Base-by-base conservation (phyloP, 2,113 vertebrate genomes). In the Cephalopholis sonnerati region DNA sequence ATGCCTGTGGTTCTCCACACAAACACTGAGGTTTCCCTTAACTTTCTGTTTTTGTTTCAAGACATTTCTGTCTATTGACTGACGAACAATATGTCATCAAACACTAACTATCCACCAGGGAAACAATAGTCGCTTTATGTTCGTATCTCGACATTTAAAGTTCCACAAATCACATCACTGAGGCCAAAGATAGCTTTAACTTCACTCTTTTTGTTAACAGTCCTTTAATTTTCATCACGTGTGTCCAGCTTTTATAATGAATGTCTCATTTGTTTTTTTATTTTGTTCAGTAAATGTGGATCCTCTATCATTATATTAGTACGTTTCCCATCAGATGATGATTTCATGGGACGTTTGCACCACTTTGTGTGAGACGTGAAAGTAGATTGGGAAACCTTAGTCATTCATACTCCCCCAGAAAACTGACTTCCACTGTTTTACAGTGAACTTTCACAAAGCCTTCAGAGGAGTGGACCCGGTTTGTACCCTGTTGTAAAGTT, bases 401-500 rank as follows among this genome's bases (percentile, higher is more conserved):
- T 81, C 61, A 50, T 83, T 74, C 50, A 66, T 77, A 76, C 70
- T 50, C 36, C 70, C 50, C 36, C 46, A 48, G 3, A 62, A 74
- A 86, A 81, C 80, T 79, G 79, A 90, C 87, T 91, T 83, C 79
- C 86, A 63, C 84, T 84, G 71, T 91, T 93, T 92, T 18, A 74
- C 69, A 72, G 11, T 73, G 29, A 81, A 62, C 36, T 77, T 68
- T 88, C 85, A 92, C 91, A 92, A 82, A 93, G 89, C 87, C 84
- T 87, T 91, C 64, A 91, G 74, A 90, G 76, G 82, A 93, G 76
- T 82, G 53, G 61, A 91, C 66, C 76, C 76, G n/a, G 89, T 92
- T 94, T 95, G 84, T 94, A 94, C 87, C 86, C 36, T 82, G 84
- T 93, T 93, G 87, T 84, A 88, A 91, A 92, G 78, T 88, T 87